Evolutionary conservation across 2,797 vertebrate species (phyloP), one percentile per base, ranked within the genome.

Genomic region (Pangasius mekongensis): DNA sequence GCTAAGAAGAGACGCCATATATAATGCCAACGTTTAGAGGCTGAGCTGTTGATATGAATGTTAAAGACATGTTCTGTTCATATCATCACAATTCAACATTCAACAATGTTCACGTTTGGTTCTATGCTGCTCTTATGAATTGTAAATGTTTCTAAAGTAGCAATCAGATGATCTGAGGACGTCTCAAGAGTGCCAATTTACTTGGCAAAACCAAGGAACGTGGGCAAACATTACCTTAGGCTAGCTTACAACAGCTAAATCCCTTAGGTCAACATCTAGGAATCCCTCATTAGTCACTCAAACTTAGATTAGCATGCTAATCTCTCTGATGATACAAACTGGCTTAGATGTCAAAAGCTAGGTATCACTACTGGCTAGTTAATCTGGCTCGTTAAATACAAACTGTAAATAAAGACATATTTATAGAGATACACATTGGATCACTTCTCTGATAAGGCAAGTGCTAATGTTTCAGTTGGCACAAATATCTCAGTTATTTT

Each of bases 261-360:
- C 30, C 54, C 30, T 81, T 81, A 24, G 10, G 56, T 33, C 22
- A 82, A 39, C 10, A n/a, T 39, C 11, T 62, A 62, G 24, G 56
- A 60, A 22, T 81, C 22, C 13, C 58, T 14, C 3, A 5, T 11
- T n/a, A 62, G 24, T 82, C 43, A 67, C 16, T 49, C 18, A 54
- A 84, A 52, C 83, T 52, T 69, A 84, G n/a, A 52, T 33, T 84
- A 36, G 64, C 43, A 54, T 84, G 39, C n/a, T 52, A 67, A 36
- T 69, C 43, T 30, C 27, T 84, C 20, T 33, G 43, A 66, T 49
- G 43, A 66, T n/a, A 64, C 3, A 8, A 47, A 47, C 36, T 64
- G 36, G 18, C 43, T 22, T 30, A 7, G 62, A 69, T 84, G 20
- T 10, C 62, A 54, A 52, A 69, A 36, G 9, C 82, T 83, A 52